Base-by-base conservation (phyloP, 2,113 vertebrate species). In the Corydoras maculifer region DNA sequence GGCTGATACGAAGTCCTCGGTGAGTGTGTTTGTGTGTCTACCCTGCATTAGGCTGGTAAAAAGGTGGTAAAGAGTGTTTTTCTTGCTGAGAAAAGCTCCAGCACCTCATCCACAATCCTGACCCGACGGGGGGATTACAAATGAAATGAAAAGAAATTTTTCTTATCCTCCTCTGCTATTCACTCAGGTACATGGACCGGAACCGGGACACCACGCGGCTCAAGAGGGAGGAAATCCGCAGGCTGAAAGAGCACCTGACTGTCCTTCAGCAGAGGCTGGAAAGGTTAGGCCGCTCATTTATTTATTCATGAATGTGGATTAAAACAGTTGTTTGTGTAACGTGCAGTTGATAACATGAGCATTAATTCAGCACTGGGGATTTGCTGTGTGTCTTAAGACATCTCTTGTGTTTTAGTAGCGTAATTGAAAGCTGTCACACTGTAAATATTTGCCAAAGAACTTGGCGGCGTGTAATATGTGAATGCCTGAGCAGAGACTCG, bases 151-250 rank as follows among this genome's bases (percentile, higher is more conserved):
- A 5, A 2, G 7, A 43, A 43, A 43, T 43, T 43, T 43, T 43
- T 8, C 35, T 43, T 43, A 54, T 43, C 3, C 29, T 15, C n/a
- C 31, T 86, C 57, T 69, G 3, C 8, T 57, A 10, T 57, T 15
- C 14, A 7, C 54, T n/a, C 71, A 99, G 97, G 74, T 99, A 99
- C 77, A 97, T 99, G 93, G 93, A 98, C 84, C 95, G 91, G 89
- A 99, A 98, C 88, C 88, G 94, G 83, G 97, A 99, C 82, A 91
- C 94, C 84, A 98, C 95, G 75, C 89, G 94, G 85, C 92, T 98
- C 85, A 99, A 99, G 83, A 89, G 96, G 30, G 96, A 99, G 84
- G 97, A 99, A 86, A 99, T 98, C 89, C 92, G 96, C 81, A 92
- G 95, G 81, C 90, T 99, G 49, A 98, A 95, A 80, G 97, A 99